phyloP scores from a whole-genome alignment of 2,113 vertebrate genomes.

The Alosa alosa region DNA sequence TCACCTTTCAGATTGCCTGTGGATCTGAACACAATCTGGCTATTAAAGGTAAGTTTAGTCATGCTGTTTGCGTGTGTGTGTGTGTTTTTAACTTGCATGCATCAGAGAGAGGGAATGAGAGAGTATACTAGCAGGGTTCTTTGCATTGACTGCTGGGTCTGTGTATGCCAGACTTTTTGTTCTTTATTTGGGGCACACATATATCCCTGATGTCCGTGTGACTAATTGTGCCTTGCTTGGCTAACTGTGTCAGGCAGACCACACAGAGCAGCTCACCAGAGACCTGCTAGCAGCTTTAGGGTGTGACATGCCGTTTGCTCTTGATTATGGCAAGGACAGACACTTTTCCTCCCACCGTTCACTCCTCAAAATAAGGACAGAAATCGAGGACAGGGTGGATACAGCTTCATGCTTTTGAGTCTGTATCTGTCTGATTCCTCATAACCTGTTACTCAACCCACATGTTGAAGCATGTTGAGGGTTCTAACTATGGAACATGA shows the following conservation, averaged over 20 bases:
- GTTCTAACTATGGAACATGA: background rate
- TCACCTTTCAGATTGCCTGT: conserved; percentile 79
- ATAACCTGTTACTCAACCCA: background rate
- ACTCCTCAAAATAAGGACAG: background rate
- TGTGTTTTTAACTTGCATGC: background rate
- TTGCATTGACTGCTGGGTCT: background rate
- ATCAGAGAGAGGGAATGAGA: no score
- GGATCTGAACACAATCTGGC: conserved; percentile 96
- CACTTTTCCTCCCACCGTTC: background rate
- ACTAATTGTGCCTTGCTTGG: background rate
- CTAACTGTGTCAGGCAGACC: conserved; percentile 7
- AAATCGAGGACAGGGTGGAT: background rate
- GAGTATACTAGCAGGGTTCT: no score
- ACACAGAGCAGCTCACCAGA: background rate
- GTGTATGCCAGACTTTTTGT: background rate
- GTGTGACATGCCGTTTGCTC: background rate
- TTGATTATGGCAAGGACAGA: conserved; percentile 2
- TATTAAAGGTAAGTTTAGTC: conserved; percentile 80
- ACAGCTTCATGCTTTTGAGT: background rate
- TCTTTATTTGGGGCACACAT: background rate
- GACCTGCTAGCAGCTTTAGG: background rate
- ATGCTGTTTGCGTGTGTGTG: background rate
- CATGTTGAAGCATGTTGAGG: background rate
- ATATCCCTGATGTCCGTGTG: background rate
- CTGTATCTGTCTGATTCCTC: background rate